Evolutionary conservation across 2,797 vertebrate species (phyloP), one percentile per base, ranked within the genome.

Genomic region (Phoeniculus purpureus): DNA sequence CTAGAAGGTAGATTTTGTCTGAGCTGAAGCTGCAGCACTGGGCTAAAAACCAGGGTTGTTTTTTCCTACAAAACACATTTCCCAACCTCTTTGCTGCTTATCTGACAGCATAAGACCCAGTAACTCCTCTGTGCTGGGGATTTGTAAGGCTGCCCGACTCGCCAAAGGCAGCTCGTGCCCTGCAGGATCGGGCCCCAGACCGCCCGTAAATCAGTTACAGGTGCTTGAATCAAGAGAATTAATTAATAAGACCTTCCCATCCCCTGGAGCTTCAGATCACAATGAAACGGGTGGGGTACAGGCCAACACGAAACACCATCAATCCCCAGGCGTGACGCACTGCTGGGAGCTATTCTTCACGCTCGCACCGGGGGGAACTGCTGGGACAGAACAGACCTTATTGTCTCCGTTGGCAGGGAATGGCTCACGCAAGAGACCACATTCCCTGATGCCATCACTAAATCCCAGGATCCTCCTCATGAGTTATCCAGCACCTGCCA

Each of bases 141-240:
- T 75, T 64, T 68, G 72, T 59, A 73, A 68, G 72, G 52, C 4
- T 3, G 16, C 19, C 17, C 1, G 0, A 27, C 50, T 91, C 10
- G 8, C 50, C 58, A 47, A 81, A 85, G 51, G 40, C 58, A 82
- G 68, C 48, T 62, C 31, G 15, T 4, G 6, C 54, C 58, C 43
- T 73, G 68, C 43, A 86, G 71, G 29, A 81, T 84, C 77, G 55
- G 71, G 66, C 27, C 73, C 47, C 22, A 20, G 55, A 27, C 40
- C 45, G 34, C 62, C 25, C 58, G 90, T 88, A 93, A 96, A 96
- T 95, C 80, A 92, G 92, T 91, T 60, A 93, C 93, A 95, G 92
- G 50, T 79, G 25, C 83, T 75, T 95, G 90, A 82, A 87, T 89
- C 45, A 82, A 64, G 83, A 94, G 61, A 92, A 95, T 89, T 93